phyloP scores from a whole-genome alignment of 2,797 vertebrate genomes.

The Sarcoramphus papa region DNA sequence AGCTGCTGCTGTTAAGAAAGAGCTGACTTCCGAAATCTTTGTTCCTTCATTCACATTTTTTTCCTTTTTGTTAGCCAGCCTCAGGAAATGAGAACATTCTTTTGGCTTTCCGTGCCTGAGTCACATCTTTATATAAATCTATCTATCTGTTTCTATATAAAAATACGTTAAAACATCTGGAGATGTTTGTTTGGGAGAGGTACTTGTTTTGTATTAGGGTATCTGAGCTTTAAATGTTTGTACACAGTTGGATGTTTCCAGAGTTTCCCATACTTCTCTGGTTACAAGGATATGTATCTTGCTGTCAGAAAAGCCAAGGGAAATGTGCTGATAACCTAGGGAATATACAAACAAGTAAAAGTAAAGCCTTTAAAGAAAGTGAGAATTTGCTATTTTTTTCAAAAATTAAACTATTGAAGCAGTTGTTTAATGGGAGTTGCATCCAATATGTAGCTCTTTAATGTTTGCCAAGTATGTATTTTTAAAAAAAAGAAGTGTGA shows the following conservation, averaged over 20 bases:
- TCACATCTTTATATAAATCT: slow-evolving; percentile 31
- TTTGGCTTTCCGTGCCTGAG: slow-evolving; percentile 45
- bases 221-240: slow-evolving; percentile 15
- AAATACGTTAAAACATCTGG: slow-evolving; percentile 43
- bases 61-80: slow-evolving; percentile 32
- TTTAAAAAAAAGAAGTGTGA: background rate
- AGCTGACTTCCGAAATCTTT: slow-evolving; percentile 24
- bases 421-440: background rate
- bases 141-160: background rate
- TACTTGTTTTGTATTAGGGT: slow-evolving; percentile 4
- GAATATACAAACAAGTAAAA: background rate
- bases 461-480: background rate
- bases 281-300: background rate
- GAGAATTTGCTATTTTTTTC: background rate
- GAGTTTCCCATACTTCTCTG: slow-evolving; percentile 43
- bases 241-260: background rate
- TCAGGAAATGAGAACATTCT: slow-evolving; percentile 68
- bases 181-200: slow-evolving; percentile 30
- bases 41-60: slow-evolving; percentile 44
- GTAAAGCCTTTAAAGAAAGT: background rate
- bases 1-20: slow-evolving; percentile 2
- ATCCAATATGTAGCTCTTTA: background rate
- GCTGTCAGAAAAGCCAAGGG: background rate
- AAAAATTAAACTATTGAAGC: background rate
- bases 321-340: background rate